Evolutionary conservation across 2,113 vertebrate genomes (phyloP), one percentile per base, ranked within the genome.

Genomic region (Grus americana): DNA sequence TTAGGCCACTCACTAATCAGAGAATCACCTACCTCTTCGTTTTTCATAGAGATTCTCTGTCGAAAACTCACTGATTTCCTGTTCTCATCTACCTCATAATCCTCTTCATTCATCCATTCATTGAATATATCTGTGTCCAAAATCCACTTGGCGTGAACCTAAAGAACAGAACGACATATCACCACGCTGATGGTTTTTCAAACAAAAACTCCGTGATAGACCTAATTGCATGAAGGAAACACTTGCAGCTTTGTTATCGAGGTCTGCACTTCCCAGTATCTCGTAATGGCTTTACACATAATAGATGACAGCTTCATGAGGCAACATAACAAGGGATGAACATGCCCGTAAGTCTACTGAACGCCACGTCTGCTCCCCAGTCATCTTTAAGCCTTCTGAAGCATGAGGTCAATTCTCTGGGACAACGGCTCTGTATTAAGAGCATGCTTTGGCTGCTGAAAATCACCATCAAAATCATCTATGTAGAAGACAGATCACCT

Each of bases 31-130:
- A 99, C 99, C 99, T 99, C 99, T 81, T 99, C 99, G 38, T 99
- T 99, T 42, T 99, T 99, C 71, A 99, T 98, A 95, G 99, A 99
- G 97, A 99, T 98, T 70, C 98, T 98, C 97, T 99, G 99, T 17
- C 99, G 99, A 94, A 98, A 99, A 81, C 96, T 99, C 83, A 99
- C 98, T 0, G 98, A 97, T 91, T 99, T 99, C 98, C 99, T 99
- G 97, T 98, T 99, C 90, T 99, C 99, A 34, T 99, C 99, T 30
- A 99, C 98, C 95, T 99, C 99, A 1, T 99, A 99, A 97, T 99
- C 99, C 91, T 99, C 99, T 73, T 99, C 99, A 29, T 99, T 99
- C 99, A 99, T 99, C 99, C 99, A 99, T 90, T 99, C 99, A 14
- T 99, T 99, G 97, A 99, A 99, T 55, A 99, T 62, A 22, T 99